phyloP scores from a whole-genome alignment of 2,113 vertebrate genomes.

The Passerina amoena region DNA sequence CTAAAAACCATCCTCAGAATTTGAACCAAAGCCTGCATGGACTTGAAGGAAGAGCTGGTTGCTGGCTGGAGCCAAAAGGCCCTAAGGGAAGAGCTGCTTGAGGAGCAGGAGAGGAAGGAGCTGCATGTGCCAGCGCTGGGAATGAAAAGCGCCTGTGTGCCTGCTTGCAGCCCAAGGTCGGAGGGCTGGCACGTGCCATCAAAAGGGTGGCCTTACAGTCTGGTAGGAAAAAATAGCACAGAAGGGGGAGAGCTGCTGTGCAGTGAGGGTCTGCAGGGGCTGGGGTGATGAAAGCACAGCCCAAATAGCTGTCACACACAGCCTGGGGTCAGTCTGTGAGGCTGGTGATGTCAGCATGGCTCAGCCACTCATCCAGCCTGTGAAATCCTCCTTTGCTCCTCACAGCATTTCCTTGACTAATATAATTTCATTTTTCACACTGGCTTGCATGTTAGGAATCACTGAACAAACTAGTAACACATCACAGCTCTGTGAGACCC shows the following conservation, averaged over 20 bases:
- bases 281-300: not conserved
- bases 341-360: accelerated
- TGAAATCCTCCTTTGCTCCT: not conserved
- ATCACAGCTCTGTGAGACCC: not conserved
- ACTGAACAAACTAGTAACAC: not conserved
- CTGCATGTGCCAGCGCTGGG: not conserved
- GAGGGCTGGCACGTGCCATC: accelerated
- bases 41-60: not conserved
- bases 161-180: not conserved
- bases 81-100: not conserved
- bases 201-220: not conserved
- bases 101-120: not conserved
- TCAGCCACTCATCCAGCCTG: not conserved
- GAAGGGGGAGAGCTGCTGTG: not conserved
- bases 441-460: not conserved
- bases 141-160: not conserved
- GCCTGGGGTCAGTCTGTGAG: not conserved
- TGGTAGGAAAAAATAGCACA: not conserved
- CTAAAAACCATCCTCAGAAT: not conserved
- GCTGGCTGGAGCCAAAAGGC: not conserved
- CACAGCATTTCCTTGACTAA: not conserved
- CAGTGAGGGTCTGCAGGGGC: not conserved
- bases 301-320: not conserved
- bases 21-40: not conserved
- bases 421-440: not conserved